Conservation (phyloP, 1,140 invertebrate genomes). For the Bilobella aurantiaca region DNA sequence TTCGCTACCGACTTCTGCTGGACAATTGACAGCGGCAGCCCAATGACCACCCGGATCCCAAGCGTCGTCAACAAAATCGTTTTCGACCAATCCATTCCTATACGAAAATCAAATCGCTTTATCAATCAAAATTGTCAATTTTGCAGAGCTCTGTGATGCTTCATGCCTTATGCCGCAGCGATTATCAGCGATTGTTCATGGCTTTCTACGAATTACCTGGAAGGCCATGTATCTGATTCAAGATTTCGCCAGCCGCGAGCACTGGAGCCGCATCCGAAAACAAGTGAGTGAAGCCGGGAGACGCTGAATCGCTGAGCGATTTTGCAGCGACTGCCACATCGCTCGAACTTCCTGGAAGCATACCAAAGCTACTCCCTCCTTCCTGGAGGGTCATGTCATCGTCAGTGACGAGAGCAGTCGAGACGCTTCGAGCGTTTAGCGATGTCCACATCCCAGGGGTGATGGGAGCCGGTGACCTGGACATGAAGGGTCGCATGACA, state of each 20-base stretch:
- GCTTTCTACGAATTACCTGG: conserved; percentile 23
- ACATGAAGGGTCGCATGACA: no score
- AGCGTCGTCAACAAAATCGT: conserved; percentile 25
- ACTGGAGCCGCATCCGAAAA: conserved; percentile 24
- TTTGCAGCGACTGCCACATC: not conserved
- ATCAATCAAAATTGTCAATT: not conserved
- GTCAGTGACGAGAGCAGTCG: not conserved
- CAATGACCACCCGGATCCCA: conserved; percentile 18
- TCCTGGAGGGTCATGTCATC: not conserved
- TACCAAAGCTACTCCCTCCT: not conserved
- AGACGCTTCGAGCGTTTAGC: no score
- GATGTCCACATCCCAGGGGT: no score
- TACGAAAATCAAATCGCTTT: not conserved
- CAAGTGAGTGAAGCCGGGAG: not conserved
- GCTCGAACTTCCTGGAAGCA: not conserved
- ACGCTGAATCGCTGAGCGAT: not conserved
- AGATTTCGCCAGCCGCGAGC: conserved; percentile 16
- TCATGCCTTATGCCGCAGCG: not conserved
- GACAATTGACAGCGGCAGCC: conserved; percentile 18
- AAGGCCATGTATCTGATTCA: conserved; percentile 20
- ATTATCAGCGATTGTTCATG: no score
- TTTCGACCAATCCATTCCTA: conserved; percentile 26
- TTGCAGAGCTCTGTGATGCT: not conserved
- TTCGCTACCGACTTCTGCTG: conserved; percentile 46
- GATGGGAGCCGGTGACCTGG: no score